Evolutionary conservation across 2,113 vertebrate genomes (phyloP).

Genomic region (Pitta sordida): DNA sequence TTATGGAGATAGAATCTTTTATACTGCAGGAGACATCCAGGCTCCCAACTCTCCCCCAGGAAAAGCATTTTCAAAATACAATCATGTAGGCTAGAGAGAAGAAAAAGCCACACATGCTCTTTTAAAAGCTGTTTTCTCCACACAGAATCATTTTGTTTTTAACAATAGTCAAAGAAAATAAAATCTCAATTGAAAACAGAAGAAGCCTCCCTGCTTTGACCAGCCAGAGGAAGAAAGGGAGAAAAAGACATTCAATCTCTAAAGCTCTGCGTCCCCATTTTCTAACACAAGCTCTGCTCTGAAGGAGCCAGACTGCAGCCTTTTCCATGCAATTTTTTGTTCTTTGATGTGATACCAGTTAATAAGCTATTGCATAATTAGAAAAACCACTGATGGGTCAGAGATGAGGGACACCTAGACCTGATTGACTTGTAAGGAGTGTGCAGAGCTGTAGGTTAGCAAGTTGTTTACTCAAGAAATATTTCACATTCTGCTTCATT

Average conservation of each 20-base stretch:
- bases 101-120: not conserved
- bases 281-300: not conserved
- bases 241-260: not conserved
- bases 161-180: slow-evolving; percentile 40
- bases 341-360: not conserved
- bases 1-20: not conserved
- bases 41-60: not conserved
- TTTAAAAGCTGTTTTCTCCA: not conserved
- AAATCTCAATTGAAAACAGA: slow-evolving; percentile 36
- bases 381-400: not conserved
- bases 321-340: not conserved
- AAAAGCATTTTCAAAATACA: not conserved
- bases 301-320: not conserved
- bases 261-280: not conserved
- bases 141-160: slow-evolving; percentile 4
- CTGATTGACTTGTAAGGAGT: not conserved
- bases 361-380: not conserved
- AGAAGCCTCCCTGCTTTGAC: not conserved
- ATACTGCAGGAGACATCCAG: not conserved
- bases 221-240: not conserved
- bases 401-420: not conserved
- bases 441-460: not conserved
- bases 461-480: not conserved
- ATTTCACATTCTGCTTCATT: not conserved
- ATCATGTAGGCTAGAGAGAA: not conserved